Evolutionary conservation across 2,888 invertebrate species (phyloP).

Genomic region (Chloroclystis v-ata): DNA sequence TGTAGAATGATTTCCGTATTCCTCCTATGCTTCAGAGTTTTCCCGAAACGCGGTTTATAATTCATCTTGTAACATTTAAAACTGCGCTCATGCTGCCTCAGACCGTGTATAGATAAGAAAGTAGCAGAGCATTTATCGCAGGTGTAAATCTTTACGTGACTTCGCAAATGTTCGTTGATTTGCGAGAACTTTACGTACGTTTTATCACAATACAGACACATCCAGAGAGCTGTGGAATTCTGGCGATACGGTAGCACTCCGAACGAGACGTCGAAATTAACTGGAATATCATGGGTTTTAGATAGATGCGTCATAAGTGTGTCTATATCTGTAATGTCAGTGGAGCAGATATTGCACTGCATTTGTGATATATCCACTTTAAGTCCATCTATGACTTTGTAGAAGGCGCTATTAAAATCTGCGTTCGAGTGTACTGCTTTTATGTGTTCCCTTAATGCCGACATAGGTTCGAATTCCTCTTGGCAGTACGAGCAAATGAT

Average conservation of each 20-base stretch:
- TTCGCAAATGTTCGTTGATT: conserved; percentile 64
- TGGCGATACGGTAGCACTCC: conserved; percentile 68
- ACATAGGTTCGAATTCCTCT: conserved; percentile 66
- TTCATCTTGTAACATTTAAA: conserved; percentile 66
- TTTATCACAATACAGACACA: conserved; percentile 67
- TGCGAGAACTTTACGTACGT: conserved; percentile 62
- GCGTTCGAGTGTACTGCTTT: conserved; percentile 55
- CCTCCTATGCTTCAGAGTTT: conserved; percentile 61
- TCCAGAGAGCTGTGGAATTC: conserved; percentile 56
- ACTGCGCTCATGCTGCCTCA: conserved; percentile 63
- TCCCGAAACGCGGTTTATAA: conserved; percentile 66
- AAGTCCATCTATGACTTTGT: conserved; percentile 64
- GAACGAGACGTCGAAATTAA: conserved; percentile 64
- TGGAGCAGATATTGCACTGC: conserved; percentile 58
- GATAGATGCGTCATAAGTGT: conserved; percentile 61
- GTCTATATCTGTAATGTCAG: conserved; percentile 53
- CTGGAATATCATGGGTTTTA: conserved; percentile 51
- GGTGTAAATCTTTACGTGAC: conserved; percentile 65
- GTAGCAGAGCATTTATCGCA: conserved; percentile 69
- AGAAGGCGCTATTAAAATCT: conserved; percentile 67
- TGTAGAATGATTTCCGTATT: conserved; percentile 69
- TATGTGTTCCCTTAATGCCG: conserved; percentile 59
- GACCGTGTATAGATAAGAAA: conserved; percentile 62
- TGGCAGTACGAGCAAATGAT: conserved; percentile 70
- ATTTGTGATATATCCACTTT: conserved; percentile 67